Base-by-base conservation (phyloP, 2,113 vertebrate species). In the Pterocles burchelli region DNA sequence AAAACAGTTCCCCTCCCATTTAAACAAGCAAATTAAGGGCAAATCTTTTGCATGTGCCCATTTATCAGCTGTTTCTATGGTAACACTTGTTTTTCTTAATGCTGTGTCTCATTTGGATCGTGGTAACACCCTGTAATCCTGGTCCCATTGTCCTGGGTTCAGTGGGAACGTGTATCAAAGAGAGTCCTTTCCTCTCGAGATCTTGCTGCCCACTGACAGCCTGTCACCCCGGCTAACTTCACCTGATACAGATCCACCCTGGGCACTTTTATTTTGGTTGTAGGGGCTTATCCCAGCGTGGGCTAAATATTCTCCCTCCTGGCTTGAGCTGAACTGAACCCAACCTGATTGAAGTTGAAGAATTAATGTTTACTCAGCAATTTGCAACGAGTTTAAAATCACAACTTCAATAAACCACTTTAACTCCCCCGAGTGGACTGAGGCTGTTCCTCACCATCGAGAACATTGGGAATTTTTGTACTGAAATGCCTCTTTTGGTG, bases 11-110 rank as follows among this genome's bases (percentile, higher is more conserved):
- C 74, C 91, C 89, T 96, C 94, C 91, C 91, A 85, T 73, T 95
- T 92, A 95, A 95, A 90, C 84, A 94, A 73, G 66, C 87, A 95
- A 89, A 96, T 91, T 85, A 95, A 95, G 65, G 41, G 58, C 77
- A 85, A 54, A 17, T 62, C 71, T 76, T 48, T 59, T 52, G 73
- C 61, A 2, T 68, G 77, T 88, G 94, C 80, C 81, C 94, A 54
- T 93, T 90, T 94, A 92, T 95, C 94, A 94, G 91, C 84, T n/a
- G 93, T 94, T 93, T 46, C 95, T 73, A 79, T n/a, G 92, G 92
- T 0, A 76, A 91, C 95, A 16, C 85, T 68, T 92, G 89, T 92
- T 95, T 94, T 95, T 49, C 89, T 77, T 61, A 62, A 79, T 41
- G 11, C 51, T 68, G 83, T 87, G 89, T 59, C 75, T 92, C 72